Percentiles rank a stretch among this genome's conserved stretches.
These are phyloP conservation scores for Cyphomyrus discorhynchus DNA, from an alignment of 2,113 vertebrate species.

Conservation along the genomic window DNA sequence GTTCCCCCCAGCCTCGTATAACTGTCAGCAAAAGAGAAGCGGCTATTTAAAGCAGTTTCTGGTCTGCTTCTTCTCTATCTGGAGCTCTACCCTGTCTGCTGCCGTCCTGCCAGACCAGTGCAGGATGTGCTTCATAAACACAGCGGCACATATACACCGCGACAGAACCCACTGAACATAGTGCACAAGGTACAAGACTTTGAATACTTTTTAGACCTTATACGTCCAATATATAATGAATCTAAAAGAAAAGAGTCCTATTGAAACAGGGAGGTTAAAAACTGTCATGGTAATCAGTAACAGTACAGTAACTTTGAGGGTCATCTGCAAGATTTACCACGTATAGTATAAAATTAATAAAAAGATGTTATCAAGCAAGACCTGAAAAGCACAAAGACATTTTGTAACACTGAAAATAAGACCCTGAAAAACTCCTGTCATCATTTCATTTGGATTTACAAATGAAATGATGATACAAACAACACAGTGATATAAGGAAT, in stretches of 20 bases:
- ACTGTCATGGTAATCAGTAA: not conserved
- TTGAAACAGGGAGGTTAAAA: not conserved
- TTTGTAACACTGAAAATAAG: not conserved
- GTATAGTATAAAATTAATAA: not conserved
- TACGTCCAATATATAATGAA: not conserved
- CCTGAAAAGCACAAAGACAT: not conserved
- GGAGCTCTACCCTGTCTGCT: slow-evolving; percentile 17
- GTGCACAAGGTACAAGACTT: not conserved
- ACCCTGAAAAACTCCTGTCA: not conserved
- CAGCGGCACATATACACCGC: not conserved
- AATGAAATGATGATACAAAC: not conserved
- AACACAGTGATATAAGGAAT: not conserved
- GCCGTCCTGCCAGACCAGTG: slow-evolving; percentile 1
- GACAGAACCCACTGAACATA: not conserved
- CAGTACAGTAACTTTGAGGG: not conserved
- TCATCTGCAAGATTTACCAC: not conserved
- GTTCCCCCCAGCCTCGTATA: not conserved
- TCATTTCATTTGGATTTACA: not conserved
- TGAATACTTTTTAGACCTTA: not conserved
- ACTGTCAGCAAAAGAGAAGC: not conserved
- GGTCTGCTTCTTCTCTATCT: slow-evolving; percentile 1
- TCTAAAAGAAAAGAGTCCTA: not conserved
- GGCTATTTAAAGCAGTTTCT: not conserved
- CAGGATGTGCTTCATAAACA: not conserved
- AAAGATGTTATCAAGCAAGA: not conserved